Percentiles rank a stretch among this genome's conserved stretches.
Conservation (phyloP, 2,797 vertebrate species). For the Sebastiscus tertius region DNA sequence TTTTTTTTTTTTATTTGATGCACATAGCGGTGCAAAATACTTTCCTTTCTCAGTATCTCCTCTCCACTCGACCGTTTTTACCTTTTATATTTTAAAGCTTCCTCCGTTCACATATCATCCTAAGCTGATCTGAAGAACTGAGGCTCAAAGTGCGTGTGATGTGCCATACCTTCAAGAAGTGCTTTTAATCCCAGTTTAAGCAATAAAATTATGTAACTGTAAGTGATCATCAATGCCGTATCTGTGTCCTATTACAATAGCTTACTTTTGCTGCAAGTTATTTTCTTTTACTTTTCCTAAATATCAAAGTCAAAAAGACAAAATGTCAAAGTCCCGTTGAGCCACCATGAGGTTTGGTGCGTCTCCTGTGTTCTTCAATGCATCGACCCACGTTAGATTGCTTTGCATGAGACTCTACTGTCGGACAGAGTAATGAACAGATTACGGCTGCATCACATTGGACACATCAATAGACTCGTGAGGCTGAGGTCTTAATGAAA, state of each 20-base stretch:
- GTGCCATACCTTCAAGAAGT: constrained; percentile 7
- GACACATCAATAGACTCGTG: neutral
- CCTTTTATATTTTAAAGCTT: constrained; percentile 12
- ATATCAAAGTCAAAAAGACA: neutral
- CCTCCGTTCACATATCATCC: constrained; percentile 3
- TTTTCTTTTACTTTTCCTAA: neutral
- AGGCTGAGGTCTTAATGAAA: constrained; percentile 42
- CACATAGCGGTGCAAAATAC: neutral
- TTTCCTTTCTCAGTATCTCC: neutral
- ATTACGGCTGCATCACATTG: neutral
- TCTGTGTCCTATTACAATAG: neutral
- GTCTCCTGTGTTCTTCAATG: neutral
- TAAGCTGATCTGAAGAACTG: constrained; percentile 18
- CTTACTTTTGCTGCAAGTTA: neutral
- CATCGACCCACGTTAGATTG: neutral
- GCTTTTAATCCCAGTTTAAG: neutral
- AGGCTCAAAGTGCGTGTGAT: constrained; percentile 3
- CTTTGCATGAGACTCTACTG: neutral
- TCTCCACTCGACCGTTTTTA: neutral
- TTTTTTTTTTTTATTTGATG: neutral
- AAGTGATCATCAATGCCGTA: neutral
- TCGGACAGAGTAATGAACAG: constrained; percentile 13
- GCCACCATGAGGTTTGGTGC: neutral
- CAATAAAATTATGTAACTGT: neutral
- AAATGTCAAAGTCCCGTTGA: neutral